Conservation (phyloP, 2,888 invertebrate genomes). For the Drosophila pullipes region DNA sequence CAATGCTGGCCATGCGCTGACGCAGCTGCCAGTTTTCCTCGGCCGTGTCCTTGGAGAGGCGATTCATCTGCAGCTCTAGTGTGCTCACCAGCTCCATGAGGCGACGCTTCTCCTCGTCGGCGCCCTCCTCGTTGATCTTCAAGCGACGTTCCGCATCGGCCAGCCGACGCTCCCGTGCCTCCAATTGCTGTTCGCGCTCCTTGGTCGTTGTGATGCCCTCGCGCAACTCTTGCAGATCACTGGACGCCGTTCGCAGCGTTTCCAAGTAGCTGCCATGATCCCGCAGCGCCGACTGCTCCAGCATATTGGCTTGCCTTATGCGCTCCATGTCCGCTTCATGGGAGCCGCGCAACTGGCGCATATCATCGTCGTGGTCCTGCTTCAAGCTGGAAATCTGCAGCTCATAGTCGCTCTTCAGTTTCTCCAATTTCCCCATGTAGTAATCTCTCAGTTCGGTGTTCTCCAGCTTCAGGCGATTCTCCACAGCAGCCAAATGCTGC, state of each 20-base stretch:
- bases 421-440: slow-evolving; percentile 77
- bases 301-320: slow-evolving; percentile 83
- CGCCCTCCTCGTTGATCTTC: slow-evolving; percentile 75
- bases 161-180: slow-evolving; percentile 78
- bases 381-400: slow-evolving; percentile 68
- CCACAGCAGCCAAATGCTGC: slow-evolving; percentile 78
- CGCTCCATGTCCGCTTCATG: slow-evolving; percentile 83
- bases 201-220: slow-evolving; percentile 78
- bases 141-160: slow-evolving; percentile 82
- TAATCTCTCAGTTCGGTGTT: slow-evolving; percentile 73
- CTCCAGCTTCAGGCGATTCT: slow-evolving; percentile 82
- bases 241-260: slow-evolving; percentile 82
- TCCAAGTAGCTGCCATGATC: slow-evolving; percentile 84
- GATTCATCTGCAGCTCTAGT: slow-evolving; percentile 82
- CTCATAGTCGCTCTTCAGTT: slow-evolving; percentile 71
- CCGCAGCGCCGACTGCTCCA: slow-evolving; percentile 84
- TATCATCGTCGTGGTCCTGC: slow-evolving; percentile 80
- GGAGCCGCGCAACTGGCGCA: slow-evolving; percentile 77
- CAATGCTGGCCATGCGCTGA: slow-evolving; percentile 83
- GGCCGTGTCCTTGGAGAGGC: slow-evolving; percentile 82
- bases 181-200: slow-evolving; percentile 81
- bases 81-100: slow-evolving; percentile 84
- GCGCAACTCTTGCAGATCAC: slow-evolving; percentile 81
- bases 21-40: slow-evolving; percentile 85
- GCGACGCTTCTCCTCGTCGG: slow-evolving; percentile 82